Conservation (phyloP, 2,888 invertebrate genomes). For the Cryptus viduatorius region DNA sequence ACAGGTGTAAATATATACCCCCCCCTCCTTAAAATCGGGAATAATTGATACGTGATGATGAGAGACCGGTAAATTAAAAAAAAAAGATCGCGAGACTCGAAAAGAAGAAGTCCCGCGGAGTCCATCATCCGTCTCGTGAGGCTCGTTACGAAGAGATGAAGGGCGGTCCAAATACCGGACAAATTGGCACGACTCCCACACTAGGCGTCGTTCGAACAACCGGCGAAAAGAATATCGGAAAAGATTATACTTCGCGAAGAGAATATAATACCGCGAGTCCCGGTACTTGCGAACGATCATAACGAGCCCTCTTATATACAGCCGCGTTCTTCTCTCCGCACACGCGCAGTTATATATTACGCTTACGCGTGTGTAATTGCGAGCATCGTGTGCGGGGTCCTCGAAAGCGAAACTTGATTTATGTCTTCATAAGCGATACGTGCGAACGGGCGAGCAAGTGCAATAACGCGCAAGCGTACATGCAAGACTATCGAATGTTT, state of each 20-base stretch:
- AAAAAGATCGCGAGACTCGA: background rate
- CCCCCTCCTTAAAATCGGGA: background rate
- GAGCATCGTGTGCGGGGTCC: slow-evolving; percentile 80
- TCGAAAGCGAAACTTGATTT: slow-evolving; percentile 82
- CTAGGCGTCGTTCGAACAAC: slow-evolving; percentile 47
- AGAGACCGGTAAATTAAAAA: background rate
- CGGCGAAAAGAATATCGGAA: slow-evolving; percentile 46
- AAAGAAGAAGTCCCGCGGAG: slow-evolving; percentile 15
- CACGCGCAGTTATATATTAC: slow-evolving; percentile 81
- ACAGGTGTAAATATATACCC: background rate
- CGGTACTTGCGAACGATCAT: slow-evolving; percentile 64
- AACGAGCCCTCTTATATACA: slow-evolving; percentile 77
- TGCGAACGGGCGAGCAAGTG: slow-evolving; percentile 66
- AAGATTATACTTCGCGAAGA: slow-evolving; percentile 36
- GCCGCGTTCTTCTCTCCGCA: slow-evolving; percentile 68
- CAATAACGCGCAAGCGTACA: slow-evolving; percentile 24
- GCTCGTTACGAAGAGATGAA: slow-evolving; percentile 70
- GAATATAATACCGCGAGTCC: slow-evolving; percentile 16
- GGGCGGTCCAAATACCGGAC: slow-evolving; percentile 81
- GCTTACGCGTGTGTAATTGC: slow-evolving; percentile 83
- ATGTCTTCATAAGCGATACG: slow-evolving; percentile 82
- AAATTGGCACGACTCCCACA: slow-evolving; percentile 84
- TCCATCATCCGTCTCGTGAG: slow-evolving; percentile 24
- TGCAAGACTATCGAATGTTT: slow-evolving; percentile 27
- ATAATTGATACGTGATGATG: background rate